Conservation (phyloP, 2,888 invertebrate species). For the Sturmia bella region DNA sequence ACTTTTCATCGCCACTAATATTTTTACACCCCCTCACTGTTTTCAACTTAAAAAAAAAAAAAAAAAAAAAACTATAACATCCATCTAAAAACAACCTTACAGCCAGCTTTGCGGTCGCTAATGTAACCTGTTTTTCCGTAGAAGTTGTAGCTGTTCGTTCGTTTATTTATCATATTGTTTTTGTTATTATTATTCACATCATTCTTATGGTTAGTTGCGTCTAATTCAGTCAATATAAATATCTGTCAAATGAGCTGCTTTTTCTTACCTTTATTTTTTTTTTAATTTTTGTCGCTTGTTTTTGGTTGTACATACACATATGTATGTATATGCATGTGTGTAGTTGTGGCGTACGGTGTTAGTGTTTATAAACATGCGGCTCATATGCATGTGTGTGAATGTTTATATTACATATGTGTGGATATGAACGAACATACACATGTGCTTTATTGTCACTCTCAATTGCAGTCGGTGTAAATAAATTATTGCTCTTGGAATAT, state of each 20-base stretch:
- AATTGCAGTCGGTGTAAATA: conserved; percentile 46
- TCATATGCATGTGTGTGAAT: neutral
- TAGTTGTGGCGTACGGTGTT: conserved; percentile 2
- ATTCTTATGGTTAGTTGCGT: conserved; percentile 48
- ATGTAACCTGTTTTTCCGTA: conserved; percentile 65
- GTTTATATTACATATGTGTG: neutral
- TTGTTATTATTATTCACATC: conserved; percentile 34
- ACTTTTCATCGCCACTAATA: conserved; percentile 29
- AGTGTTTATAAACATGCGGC: neutral
- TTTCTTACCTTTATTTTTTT: conserved; percentile 45
- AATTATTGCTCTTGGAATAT: conserved; percentile 61
- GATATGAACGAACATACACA: neutral
- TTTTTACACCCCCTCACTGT: conserved; percentile 57
- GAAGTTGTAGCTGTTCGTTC: conserved; percentile 16
- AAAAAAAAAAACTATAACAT: conserved; percentile 29
- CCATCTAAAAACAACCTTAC: conserved; percentile 56
- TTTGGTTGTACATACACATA: conserved; percentile 3
- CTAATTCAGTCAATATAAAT: conserved; percentile 33
- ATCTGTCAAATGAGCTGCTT: conserved; percentile 57
- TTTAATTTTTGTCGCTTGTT: conserved; percentile 5
- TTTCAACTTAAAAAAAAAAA: neutral
- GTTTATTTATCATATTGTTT: conserved; percentile 23
- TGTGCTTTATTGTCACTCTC: conserved; percentile 33
- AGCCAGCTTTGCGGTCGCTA: conserved; percentile 64
- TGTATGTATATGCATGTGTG: too few species aligned